Evolutionary conservation across 92 coral and sea anemone species (phyloP), one percentile per base, ranked within the genome.

Genomic region (Blastomussa wellsi): DNA sequence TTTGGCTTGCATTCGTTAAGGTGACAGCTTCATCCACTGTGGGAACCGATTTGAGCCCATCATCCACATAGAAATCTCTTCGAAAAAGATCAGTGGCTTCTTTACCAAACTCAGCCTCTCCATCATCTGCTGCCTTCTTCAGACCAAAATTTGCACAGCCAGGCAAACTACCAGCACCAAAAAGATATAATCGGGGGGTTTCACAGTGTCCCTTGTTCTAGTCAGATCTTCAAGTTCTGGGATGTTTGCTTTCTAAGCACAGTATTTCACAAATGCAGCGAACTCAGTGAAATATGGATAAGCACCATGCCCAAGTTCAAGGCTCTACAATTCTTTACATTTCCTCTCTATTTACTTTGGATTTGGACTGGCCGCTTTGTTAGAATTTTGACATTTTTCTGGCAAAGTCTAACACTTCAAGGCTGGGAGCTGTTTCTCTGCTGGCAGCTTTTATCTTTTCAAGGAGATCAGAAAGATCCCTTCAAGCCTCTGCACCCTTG

Each of bases 391-490:
- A 78, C 83, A 47, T 85, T 85, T 52, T 85, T 82, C 64, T 77
- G 3, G 88, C 88, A 77, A 76, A 85, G 78, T 65, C 83, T 55
- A 85, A 78, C 44, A 85, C 80, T 15, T 60, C 88, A 51, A 85
- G 91, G 72, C 91, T 84, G 1, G 87, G 81, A 52, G 88, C 74
- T 10, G 87, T 87, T 55, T 84, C 82, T 79, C 83, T 87, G 59
- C n/a, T n/a, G n/a, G 93, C 91, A 10, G 93, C 91, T 31, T 71
- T 82, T 41, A 90, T 82, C 83, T 87, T 90, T 71, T 87, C 69
- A 53, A 82, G 86, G 84, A 86, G 86, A 72, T 80, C 92, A 42
- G 92, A 90, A 48, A 89, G 87, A 64, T 86, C 92, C 76, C 88
- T 90, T 84, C 87, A 80, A 19, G 75, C 74, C 11, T 59, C 88